Evolutionary conservation across 2,888 invertebrate genomes (phyloP).

Genomic region (Ophion obscuratus): DNA sequence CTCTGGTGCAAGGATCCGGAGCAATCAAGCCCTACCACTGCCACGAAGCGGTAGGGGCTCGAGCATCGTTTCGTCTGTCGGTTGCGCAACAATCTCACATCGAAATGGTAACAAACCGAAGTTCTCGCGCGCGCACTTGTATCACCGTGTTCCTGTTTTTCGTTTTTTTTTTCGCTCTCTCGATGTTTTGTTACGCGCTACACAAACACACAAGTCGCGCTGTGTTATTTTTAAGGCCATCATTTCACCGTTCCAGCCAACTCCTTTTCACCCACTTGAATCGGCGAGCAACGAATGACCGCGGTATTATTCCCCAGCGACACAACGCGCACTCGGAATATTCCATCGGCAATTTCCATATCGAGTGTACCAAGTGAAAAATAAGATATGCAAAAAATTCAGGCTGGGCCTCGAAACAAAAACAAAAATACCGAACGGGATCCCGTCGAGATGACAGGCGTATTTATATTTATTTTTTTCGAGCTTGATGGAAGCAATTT

Average conservation of each 20-base stretch:
- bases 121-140: slow-evolving; percentile 17
- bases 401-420: background rate
- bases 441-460: too few species aligned
- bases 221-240: slow-evolving; percentile 19
- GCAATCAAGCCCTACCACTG: slow-evolving; percentile 45
- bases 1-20: slow-evolving; percentile 49
- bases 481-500: background rate
- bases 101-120: slow-evolving; percentile 40
- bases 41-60: slow-evolving; percentile 56
- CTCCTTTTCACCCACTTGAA: slow-evolving; percentile 17
- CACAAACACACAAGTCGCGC: background rate
- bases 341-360: background rate
- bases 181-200: background rate
- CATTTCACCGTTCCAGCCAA: slow-evolving; percentile 18
- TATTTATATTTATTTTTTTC: background rate
- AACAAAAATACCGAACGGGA: background rate
- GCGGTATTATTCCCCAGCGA: background rate
- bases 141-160: slow-evolving; percentile 3
- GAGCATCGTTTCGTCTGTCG: slow-evolving; percentile 56
- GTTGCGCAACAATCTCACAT: slow-evolving; percentile 68
- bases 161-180: background rate
- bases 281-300: background rate
- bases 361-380: background rate
- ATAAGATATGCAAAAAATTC: background rate
- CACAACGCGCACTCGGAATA: background rate